A percentile compares a stretch with the other conserved stretches of the same genome.
Evolutionary conservation across 2,888 invertebrate genomes (phyloP).

Genomic region (Micoletzkya japonica): DNA sequence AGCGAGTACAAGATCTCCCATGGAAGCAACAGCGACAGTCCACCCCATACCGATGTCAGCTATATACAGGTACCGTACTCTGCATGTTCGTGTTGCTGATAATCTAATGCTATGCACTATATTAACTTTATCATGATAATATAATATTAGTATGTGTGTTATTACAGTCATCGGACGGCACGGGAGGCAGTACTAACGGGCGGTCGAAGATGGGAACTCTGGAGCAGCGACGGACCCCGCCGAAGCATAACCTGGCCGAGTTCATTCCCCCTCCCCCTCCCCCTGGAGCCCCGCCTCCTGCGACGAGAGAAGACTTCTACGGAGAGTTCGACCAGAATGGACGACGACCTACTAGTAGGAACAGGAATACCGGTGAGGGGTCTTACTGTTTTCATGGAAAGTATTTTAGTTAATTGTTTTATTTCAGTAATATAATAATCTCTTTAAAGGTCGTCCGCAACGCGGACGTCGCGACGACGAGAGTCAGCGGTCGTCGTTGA

Average conservation of each 20-base stretch:
- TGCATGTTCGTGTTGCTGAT: conserved; percentile 23
- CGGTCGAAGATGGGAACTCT: conserved; percentile 35
- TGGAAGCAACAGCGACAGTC: conserved; percentile 44
- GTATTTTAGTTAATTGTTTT: not conserved
- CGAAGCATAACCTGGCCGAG: conserved; percentile 52
- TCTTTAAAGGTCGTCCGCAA: conserved; percentile 30
- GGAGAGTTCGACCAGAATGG: conserved; percentile 24
- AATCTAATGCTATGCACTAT: not conserved
- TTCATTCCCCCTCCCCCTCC: conserved; percentile 57
- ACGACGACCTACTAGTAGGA: conserved; percentile 44
- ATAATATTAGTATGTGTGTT: too few relatives aligned
- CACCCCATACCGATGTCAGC: conserved; percentile 58
- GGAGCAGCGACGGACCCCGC: conserved; percentile 38
- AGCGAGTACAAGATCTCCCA: conserved; percentile 23
- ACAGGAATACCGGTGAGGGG: conserved; percentile 39
- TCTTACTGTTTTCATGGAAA: not conserved
- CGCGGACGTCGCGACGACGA: conserved; percentile 46
- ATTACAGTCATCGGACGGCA: conserved; percentile 53
- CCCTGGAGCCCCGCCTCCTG: conserved; percentile 43
- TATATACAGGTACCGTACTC: conserved; percentile 50
- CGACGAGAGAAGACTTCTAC: conserved; percentile 17
- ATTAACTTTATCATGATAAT: not conserved
- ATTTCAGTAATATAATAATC: not conserved
- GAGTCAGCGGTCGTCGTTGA: conserved; percentile 48
- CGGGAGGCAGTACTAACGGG: conserved; percentile 46